phyloP scores from a whole-genome alignment of 2,888 invertebrate genomes.

The Blastobasis adustella region DNA sequence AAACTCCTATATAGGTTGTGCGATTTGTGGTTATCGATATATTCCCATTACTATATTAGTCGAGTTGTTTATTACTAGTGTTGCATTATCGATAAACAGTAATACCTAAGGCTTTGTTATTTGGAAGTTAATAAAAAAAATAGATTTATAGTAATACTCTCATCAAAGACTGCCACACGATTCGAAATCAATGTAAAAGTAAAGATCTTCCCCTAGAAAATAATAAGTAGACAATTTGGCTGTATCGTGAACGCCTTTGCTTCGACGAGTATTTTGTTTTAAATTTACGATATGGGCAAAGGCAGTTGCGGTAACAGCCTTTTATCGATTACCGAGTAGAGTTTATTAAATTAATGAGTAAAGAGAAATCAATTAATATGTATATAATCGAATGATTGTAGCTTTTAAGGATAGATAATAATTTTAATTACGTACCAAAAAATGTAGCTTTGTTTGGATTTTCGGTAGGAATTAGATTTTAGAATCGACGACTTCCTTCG shows the following conservation, averaged over 20 bases:
- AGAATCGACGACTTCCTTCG: constrained; percentile 4
- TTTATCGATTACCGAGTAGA: constrained; percentile 12
- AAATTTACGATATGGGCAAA: constrained; percentile 8
- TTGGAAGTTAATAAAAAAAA: not conserved
- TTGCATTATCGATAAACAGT: not conserved
- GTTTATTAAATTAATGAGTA: constrained; percentile 4
- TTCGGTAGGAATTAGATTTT: constrained; percentile 18
- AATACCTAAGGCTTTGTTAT: not conserved
- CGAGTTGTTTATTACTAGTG: not conserved
- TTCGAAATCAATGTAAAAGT: constrained; percentile 17
- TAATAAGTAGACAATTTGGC: constrained; percentile 4
- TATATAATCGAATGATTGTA: constrained; percentile 15
- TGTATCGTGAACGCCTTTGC: constrained; percentile 4
- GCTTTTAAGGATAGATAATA: constrained; percentile 10
- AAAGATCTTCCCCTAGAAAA: constrained; percentile 26
- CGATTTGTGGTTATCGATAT: not conserved
- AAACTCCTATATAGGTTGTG: too few relatives aligned
- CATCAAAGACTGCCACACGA: constrained; percentile 37
- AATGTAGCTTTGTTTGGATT: constrained; percentile 27
- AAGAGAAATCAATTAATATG: constrained; percentile 6
- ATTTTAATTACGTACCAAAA: constrained; percentile 21
- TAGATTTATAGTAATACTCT: constrained; percentile 8
- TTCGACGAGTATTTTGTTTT: constrained; percentile 9
- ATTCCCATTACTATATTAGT: not conserved
- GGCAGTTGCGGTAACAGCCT: constrained; percentile 10